Evolutionary conservation across 2,797 vertebrate genomes (phyloP).

Genomic region (Acridotheres tristis): DNA sequence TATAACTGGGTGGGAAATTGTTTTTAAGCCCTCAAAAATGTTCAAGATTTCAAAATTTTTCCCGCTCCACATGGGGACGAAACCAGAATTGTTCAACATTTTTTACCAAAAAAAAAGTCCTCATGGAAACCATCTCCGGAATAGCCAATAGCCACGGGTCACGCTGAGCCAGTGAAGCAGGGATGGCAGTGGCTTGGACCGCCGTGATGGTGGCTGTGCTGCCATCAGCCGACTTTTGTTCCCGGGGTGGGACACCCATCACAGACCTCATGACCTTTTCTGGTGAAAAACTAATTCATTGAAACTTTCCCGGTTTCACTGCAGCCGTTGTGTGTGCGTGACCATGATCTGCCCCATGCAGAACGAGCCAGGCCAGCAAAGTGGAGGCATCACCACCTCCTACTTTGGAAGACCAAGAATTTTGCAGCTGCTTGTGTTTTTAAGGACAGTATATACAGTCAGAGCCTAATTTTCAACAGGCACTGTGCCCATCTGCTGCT

Average conservation of each 20-base stretch:
- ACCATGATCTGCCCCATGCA: rapidly evolving
- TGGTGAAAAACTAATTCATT: neutral
- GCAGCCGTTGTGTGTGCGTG: rapidly evolving
- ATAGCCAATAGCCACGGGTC: constrained; percentile 32
- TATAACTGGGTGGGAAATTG: constrained; percentile 70
- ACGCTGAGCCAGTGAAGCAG: neutral
- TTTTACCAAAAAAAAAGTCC: neutral
- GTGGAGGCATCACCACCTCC: neutral
- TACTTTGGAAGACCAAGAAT: rapidly evolving
- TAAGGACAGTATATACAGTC: neutral
- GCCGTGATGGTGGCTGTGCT: neutral
- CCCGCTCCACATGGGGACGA: constrained; percentile 55
- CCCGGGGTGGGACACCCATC: neutral
- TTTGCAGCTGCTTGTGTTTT: neutral
- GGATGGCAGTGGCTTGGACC: neutral
- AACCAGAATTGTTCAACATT: constrained; percentile 66
- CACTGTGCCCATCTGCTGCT: neutral
- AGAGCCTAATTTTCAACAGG: neutral
- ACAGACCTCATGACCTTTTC: neutral
- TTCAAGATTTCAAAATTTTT: constrained; percentile 69
- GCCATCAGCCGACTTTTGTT: neutral
- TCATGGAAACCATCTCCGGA: constrained; percentile 47
- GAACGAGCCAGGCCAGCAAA: neutral
- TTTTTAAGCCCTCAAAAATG: constrained; percentile 68
- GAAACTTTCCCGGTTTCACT: neutral